Conservation (phyloP, 2,113 vertebrate species). For the Macaca nemestrina region DNA sequence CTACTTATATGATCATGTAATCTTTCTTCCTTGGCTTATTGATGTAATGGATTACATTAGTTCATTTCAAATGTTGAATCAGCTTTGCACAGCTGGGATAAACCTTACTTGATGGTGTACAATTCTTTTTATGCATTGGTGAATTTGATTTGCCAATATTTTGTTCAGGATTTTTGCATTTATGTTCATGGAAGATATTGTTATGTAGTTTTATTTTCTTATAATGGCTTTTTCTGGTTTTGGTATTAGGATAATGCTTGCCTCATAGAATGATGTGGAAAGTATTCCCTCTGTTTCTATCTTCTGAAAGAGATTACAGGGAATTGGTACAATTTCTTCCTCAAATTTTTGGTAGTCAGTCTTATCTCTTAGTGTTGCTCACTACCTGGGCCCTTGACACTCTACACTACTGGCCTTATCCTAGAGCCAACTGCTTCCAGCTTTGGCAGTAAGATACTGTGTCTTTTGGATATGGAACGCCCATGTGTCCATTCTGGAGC, state of each 20-base stretch:
- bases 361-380: neutral
- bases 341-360: neutral
- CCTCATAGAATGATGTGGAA: neutral
- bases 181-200: neutral
- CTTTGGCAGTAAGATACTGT: neutral
- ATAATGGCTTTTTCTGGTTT: neutral
- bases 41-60: neutral
- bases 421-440: neutral
- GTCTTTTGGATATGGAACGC: neutral
- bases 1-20: neutral
- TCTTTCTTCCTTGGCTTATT: neutral
- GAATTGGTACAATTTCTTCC: neutral
- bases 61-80: neutral
- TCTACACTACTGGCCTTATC: neutral
- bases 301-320: neutral
- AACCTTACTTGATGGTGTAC: neutral
- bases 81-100: neutral
- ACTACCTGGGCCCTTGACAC: neutral
- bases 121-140: neutral
- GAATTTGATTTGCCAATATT: neutral
- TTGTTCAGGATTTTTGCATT: neutral
- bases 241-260: neutral
- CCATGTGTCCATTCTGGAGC: neutral
- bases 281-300: neutral
- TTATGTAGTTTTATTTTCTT: neutral